These are phyloP conservation scores for Trachymyrmex septentrionalis DNA, from an alignment of 1,140 invertebrate genomes.

Conservation along the genomic window DNA sequence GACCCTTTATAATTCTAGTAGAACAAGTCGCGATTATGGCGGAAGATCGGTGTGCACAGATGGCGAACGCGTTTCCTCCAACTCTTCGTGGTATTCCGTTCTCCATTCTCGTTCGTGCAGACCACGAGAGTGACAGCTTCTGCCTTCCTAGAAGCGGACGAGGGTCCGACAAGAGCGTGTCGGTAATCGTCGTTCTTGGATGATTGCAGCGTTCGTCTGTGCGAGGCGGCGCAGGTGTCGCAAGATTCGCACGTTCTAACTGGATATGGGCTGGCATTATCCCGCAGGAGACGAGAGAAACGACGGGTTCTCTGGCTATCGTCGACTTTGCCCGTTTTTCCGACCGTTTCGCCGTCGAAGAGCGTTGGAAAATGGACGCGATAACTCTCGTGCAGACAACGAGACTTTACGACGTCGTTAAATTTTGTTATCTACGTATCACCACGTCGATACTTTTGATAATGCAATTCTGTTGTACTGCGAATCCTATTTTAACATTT, in stretches of 20 bases:
- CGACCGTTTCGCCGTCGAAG: conserved; percentile 59
- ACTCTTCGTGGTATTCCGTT: conserved; percentile 46
- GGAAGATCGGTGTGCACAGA: conserved; percentile 49
- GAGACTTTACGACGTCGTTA: conserved; percentile 54
- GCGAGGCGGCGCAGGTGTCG: conserved; percentile 73
- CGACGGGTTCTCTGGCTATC: conserved; percentile 36
- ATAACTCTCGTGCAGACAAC: conserved; percentile 66
- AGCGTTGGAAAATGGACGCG: conserved; percentile 64
- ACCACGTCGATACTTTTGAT: not conserved
- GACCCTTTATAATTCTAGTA: not conserved
- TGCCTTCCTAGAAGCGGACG: conserved; percentile 68
- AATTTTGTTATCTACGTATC: conserved; percentile 22
- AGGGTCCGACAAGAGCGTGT: conserved; percentile 66
- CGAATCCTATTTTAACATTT: not conserved
- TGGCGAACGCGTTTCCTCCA: conserved; percentile 53
- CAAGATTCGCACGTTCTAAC: conserved; percentile 74
- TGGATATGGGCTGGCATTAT: conserved; percentile 76
- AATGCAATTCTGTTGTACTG: not conserved
- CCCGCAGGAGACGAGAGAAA: conserved; percentile 55
- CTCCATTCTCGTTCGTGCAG: conserved; percentile 51
- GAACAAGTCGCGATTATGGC: conserved; percentile 10
- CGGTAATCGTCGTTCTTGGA: conserved; percentile 78
- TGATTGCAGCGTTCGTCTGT: conserved; percentile 76
- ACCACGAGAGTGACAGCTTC: conserved; percentile 60
- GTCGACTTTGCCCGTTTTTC: conserved; percentile 68